phyloP scores from a whole-genome alignment of 2,888 invertebrate genomes.

The Pyrgus malvae region DNA sequence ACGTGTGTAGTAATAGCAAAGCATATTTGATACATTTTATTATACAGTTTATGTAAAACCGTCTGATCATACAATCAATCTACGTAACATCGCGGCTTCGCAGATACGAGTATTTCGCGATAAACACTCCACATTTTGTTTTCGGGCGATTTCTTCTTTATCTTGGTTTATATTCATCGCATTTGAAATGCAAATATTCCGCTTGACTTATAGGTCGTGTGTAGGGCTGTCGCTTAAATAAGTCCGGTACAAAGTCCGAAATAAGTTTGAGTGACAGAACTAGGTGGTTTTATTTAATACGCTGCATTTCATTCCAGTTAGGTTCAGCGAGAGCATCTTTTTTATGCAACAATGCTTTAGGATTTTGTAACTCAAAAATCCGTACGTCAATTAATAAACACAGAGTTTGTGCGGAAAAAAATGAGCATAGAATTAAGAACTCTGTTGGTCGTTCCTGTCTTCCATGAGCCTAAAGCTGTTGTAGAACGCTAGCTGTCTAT shows the following conservation, averaged over 20 bases:
- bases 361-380: too few species aligned
- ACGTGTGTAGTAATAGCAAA: too few species aligned
- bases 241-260: background rate
- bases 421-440: too few species aligned
- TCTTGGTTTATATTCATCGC: conserved; percentile 14
- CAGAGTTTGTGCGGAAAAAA: too few species aligned
- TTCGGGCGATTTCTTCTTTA: conserved; percentile 12
- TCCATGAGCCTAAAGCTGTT: too few species aligned
- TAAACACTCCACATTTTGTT: conserved; percentile 18
- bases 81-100: background rate
- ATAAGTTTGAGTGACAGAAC: background rate
- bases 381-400: too few species aligned
- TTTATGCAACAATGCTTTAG: too few species aligned
- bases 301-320: too few species aligned
- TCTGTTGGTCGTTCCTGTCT: too few species aligned
- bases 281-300: too few species aligned
- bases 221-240: conserved; percentile 1
- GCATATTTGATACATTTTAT: background rate
- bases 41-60: background rate
- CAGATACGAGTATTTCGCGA: conserved; percentile 10
- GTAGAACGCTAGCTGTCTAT: too few species aligned
- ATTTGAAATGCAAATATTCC: conserved; percentile 23
- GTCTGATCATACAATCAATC: conserved; percentile 6
- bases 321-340: too few species aligned
- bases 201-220: conserved; percentile 19